Conservation (phyloP, 2,113 vertebrate genomes). For the Boleophthalmus pectinirostris region DNA sequence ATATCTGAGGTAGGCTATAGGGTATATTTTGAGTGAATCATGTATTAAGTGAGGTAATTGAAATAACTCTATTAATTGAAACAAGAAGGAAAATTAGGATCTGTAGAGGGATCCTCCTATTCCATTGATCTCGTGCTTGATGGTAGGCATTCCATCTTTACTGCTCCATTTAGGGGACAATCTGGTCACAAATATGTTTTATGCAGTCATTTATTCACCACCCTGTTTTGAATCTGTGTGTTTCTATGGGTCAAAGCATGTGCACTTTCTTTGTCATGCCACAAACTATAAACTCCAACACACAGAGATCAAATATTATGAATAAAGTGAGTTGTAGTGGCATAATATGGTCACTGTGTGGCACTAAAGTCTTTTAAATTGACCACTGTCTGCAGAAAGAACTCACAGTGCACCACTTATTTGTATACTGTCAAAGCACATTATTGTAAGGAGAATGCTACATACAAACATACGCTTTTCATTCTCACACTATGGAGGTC, state of each 20-base stretch:
- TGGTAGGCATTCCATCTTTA: neutral
- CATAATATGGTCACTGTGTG: neutral
- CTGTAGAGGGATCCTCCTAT: too few relatives aligned
- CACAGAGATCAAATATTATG: neutral
- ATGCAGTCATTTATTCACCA: too few relatives aligned
- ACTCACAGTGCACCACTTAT: slow-evolving; percentile 9
- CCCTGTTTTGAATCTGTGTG: too few relatives aligned
- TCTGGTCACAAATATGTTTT: too few relatives aligned
- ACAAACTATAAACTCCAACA: neutral
- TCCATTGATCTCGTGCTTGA: neutral
- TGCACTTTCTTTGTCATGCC: neutral
- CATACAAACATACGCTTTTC: slow-evolving; percentile 12
- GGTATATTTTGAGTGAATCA: neutral
- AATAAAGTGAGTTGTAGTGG: neutral
- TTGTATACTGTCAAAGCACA: neutral
- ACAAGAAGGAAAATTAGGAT: neutral
- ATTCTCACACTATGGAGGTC: neutral
- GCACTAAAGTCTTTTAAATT: slow-evolving; percentile 13
- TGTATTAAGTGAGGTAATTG: too few relatives aligned
- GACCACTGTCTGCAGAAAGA: slow-evolving; percentile 10
- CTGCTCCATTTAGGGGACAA: too few relatives aligned
- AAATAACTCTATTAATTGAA: neutral
- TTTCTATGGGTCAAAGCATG: neutral
- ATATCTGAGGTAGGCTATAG: neutral
- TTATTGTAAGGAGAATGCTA: neutral